A percentile compares a stretch with the other conserved stretches of the same genome.
These are phyloP conservation scores for Morone chrysops DNA, from an alignment of 2,113 vertebrate genomes.

Conservation along the genomic window DNA sequence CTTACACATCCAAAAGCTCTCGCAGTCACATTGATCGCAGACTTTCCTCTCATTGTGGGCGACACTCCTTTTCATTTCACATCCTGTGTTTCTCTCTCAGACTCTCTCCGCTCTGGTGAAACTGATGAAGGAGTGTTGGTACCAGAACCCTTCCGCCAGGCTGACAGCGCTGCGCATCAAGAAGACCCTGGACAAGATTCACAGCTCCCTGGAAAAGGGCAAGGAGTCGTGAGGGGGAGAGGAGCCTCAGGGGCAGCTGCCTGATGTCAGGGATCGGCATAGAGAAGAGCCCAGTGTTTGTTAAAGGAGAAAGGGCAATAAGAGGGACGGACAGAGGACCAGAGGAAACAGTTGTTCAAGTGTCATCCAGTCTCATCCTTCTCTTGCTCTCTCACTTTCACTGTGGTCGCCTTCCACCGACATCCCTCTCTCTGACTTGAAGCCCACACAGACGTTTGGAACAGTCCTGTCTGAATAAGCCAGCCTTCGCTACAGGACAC, in stretches of 20 bases:
- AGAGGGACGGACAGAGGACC: neutral
- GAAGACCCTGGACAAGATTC: conserved; percentile 88
- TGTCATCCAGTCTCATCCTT: conserved; percentile 38
- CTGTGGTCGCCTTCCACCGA: conserved; percentile 44
- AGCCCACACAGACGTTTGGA: conserved; percentile 44
- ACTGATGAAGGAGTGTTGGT: conserved; percentile 90
- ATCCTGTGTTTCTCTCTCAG: conserved; percentile 51
- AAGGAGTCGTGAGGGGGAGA: conserved; percentile 85
- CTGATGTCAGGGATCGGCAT: conserved; percentile 23
- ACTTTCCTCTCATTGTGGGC: neutral
- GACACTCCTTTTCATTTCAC: neutral
- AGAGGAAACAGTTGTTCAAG: conserved; percentile 25
- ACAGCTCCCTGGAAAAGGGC: conserved; percentile 86
- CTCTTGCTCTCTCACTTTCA: conserved; percentile 34
- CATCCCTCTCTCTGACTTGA: conserved; percentile 52
- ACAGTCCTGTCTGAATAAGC: conserved; percentile 34
- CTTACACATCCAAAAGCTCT: neutral
- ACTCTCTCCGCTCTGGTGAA: conserved; percentile 87
- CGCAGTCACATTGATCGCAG: neutral
- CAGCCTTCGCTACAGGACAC: conserved; percentile 53
- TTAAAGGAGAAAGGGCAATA: neutral
- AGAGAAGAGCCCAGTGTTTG: conserved; percentile 7
- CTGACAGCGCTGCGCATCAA: conserved; percentile 88
- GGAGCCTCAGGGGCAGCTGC: conserved; percentile 18
- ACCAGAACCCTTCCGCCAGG: conserved; percentile 88